Evolutionary conservation across 2,888 invertebrate genomes (phyloP), one percentile per base, ranked within the genome.

Genomic region (Chironomus riparius): DNA sequence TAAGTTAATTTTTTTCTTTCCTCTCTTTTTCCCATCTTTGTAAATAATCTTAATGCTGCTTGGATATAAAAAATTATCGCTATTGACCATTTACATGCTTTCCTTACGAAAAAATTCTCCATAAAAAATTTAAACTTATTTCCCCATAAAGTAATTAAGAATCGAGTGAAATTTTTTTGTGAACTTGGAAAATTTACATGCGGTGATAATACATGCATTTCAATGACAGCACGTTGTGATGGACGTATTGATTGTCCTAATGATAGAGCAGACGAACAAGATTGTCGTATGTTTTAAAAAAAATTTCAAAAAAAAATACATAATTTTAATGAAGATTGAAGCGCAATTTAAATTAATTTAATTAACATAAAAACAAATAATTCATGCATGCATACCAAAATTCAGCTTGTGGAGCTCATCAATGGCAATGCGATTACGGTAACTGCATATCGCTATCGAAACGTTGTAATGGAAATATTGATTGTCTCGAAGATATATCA

Each of bases 391-490:
- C 15, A 4, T 22, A 62, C 13, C 13, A 24, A 13, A 21, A 65
- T 65, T 79, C 84, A 90, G 90, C 89, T 83, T 91, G 91, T 87
- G 84, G 86, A 80, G 83, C 87, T 78, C 86, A 87, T 81, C 87
- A 90, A 82, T 91, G 91, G 88, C 89, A 89, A 80, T 95, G 95
- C 83, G 89, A 90, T 81, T 87, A 88, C 81, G 90, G 91, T 77
- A 86, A 84, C 80, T 91, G 91, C 83, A 88, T 91, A 80, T 83
- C 85, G 78, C 85, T 86, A 79, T 85, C 83, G 79, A 85, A 87
- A 80, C 85, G 87, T 77, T 92, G 92, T 82, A 88, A 92, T 81
- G 88, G 89, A 78, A 86, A 86, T 77, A 85, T 87, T 80, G 91
- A 93, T 84, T 93, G 93, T 83, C 87, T 86, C 0, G 85, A 87